Evolutionary conservation across 1,140 invertebrate species (phyloP).

Genomic region (Epicauta chinensis): DNA sequence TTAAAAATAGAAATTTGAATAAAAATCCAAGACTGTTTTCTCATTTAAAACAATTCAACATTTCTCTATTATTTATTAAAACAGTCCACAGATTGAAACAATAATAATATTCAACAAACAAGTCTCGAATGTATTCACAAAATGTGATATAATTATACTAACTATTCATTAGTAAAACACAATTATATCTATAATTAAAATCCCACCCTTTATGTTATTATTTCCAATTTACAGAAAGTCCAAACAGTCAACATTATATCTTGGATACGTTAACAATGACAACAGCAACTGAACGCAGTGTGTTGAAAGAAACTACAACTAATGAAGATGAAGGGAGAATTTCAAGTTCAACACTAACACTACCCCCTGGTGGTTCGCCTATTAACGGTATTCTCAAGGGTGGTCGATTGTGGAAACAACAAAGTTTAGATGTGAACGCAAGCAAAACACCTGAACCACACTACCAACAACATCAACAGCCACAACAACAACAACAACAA

Average conservation of each 20-base stretch:
- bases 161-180: too few species aligned
- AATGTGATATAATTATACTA: too few species aligned
- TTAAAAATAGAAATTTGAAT: too few species aligned
- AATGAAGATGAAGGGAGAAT: conserved; percentile 21
- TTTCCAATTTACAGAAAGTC: conserved; percentile 11
- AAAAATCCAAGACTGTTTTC: too few species aligned
- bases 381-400: conserved; percentile 57
- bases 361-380: conserved; percentile 43
- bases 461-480: not conserved
- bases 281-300: conserved; percentile 58
- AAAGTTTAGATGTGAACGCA: conserved; percentile 37
- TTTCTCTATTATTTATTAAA: too few species aligned
- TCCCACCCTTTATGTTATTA: not conserved
- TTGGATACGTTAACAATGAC: conserved; percentile 64
- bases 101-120: too few species aligned
- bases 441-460: conserved; percentile 11
- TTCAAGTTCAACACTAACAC: conserved; percentile 27
- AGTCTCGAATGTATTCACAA: too few species aligned
- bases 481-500: not conserved
- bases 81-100: too few species aligned
- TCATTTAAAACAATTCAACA: too few species aligned
- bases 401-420: conserved; percentile 55
- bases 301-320: conserved; percentile 9
- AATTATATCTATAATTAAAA: too few species aligned
- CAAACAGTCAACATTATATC: conserved; percentile 52